Evolutionary conservation across 2,113 vertebrate species (phyloP), one percentile per base, ranked within the genome.

Genomic region (Puma concolor): DNA sequence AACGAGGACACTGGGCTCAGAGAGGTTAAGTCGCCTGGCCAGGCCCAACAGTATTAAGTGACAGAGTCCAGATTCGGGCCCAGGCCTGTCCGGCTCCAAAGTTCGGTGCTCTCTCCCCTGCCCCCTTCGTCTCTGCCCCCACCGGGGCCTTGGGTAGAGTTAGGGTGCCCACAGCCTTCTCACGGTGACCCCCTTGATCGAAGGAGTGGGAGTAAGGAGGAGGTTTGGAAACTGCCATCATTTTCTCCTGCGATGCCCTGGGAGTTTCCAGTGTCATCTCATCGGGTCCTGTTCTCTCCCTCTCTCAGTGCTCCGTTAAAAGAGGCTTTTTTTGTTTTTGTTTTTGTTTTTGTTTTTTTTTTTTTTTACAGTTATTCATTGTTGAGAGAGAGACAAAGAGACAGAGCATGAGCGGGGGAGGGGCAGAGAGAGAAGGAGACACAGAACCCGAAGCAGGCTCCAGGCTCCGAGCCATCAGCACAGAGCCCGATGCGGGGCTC

Each of bases 111-210:
- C 23, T n/a, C 12, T 48, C 15, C 21, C 48, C 11, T 41, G 0
- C 33, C 14, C 13, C 1, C 31, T 54, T 50, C 8, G 23, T 52
- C 64, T 31, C 33, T 36, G 33, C 0, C 50, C 23, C 19, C 29
- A 16, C 2, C 0, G 0, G 23, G 88, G 14, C 41, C 48, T 69
- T 16, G 0, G 25, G 83, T 0, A 1, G 66, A 1, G 36, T 50
- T 38, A 41, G 48, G 48, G 50, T 29, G 36, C 72, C 54, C 1
- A 5, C 44, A 17, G 44, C 25, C 44, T 74, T 44, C 31, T 90
- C 66, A n/a, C 38, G 1, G 23, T 8, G 25, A 63, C 23, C 0
- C 14, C 64, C 87, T 64, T 66, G 66, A 36, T 83, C 84, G 38
- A 66, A 84, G 63, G 44, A 31, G 13, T 5, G 27, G 29, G 60